These are phyloP conservation scores for Eupsittula cactorum DNA, from an alignment of 2,113 vertebrate genomes.

Conservation along the genomic window DNA sequence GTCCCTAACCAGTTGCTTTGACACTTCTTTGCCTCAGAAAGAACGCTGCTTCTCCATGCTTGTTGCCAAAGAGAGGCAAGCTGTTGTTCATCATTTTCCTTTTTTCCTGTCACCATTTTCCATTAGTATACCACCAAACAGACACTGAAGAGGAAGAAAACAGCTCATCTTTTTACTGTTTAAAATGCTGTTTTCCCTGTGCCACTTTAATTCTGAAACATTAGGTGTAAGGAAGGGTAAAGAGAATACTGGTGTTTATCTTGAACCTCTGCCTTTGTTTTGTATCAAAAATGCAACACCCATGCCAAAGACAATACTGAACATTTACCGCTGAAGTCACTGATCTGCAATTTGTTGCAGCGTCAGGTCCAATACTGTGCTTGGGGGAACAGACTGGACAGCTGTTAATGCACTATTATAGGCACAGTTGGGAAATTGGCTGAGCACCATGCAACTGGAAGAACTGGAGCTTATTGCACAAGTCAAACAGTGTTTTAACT, in stretches of 20 bases:
- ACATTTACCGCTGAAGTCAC: constrained; percentile 38
- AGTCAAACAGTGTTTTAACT: constrained; percentile 31
- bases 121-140: not conserved
- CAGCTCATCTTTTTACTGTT: not conserved
- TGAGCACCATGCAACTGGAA: constrained; percentile 8
- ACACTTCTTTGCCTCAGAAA: not conserved
- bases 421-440: constrained; percentile 59
- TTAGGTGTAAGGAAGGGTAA: not conserved
- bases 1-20: not conserved
- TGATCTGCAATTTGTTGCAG: constrained; percentile 60
- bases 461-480: constrained; percentile 31
- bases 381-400: constrained; percentile 48
- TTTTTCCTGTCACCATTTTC: not conserved
- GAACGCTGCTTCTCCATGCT: not conserved
- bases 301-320: constrained; percentile 58
- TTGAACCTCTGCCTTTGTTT: constrained; percentile 45
- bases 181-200: not conserved
- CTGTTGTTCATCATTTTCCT: not conserved
- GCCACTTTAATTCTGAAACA: constrained; percentile 27
- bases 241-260: constrained; percentile 16
- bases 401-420: constrained; percentile 33
- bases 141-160: not conserved
- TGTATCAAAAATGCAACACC: constrained; percentile 12
- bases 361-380: constrained; percentile 44
- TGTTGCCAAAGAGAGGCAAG: not conserved